A percentile compares a stretch with the other conserved stretches of the same genome.
Evolutionary conservation across 2,797 vertebrate genomes (phyloP).

Genomic region (Botia almorhae): DNA sequence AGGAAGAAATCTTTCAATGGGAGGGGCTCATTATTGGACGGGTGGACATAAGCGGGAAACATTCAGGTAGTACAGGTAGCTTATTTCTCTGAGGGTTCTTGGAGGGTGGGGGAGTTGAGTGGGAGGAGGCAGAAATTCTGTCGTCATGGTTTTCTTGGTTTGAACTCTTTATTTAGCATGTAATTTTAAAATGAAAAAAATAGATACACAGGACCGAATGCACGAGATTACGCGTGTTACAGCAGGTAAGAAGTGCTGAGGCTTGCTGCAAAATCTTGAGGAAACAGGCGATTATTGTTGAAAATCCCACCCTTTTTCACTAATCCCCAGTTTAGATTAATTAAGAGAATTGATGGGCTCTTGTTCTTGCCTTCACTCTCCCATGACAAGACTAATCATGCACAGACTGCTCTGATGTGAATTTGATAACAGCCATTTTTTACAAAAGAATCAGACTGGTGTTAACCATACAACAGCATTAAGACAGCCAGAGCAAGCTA

Average conservation of each 20-base stretch:
- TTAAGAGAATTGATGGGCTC: slow-evolving; percentile 44
- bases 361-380: slow-evolving; percentile 34
- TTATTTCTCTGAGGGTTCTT: neutral
- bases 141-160: neutral
- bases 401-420: slow-evolving; percentile 22
- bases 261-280: slow-evolving; percentile 8
- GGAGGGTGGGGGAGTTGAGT: neutral
- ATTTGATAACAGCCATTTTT: slow-evolving; percentile 23
- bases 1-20: slow-evolving; percentile 47
- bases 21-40: slow-evolving; percentile 61
- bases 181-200: neutral
- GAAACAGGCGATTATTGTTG: slow-evolving; percentile 2
- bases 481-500: slow-evolving; percentile 23
- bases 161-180: neutral
- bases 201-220: neutral
- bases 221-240: slow-evolving; percentile 2
- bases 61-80: slow-evolving; percentile 2
- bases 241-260: slow-evolving; percentile 8
- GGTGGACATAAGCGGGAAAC: slow-evolving; percentile 54
- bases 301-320: slow-evolving; percentile 5
- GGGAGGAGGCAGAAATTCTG: neutral
- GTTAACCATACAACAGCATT: slow-evolving; percentile 4
- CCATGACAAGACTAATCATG: slow-evolving; percentile 41
- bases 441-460: slow-evolving; percentile 12
- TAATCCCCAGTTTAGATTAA: slow-evolving; percentile 38